Evolutionary conservation across 2,797 vertebrate species (phyloP).

Genomic region (Sitta carolinensis): DNA sequence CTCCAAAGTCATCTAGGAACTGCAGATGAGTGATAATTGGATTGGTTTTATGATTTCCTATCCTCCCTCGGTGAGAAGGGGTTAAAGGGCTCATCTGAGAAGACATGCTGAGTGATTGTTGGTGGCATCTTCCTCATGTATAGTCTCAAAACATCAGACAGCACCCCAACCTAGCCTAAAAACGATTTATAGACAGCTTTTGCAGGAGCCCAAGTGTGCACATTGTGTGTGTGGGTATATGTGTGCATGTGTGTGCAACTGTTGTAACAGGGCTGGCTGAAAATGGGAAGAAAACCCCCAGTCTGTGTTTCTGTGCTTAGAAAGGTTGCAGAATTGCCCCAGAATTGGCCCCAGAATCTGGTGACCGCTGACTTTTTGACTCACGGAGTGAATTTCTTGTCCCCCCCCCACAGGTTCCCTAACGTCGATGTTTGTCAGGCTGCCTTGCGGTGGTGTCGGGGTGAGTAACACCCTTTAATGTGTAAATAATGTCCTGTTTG

Average conservation of each 20-base stretch:
- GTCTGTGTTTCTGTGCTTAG: background rate
- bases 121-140: background rate
- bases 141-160: background rate
- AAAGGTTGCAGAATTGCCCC: background rate
- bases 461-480: constrained; percentile 82
- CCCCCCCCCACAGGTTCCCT: constrained; percentile 82
- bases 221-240: background rate
- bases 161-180: background rate
- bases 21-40: background rate
- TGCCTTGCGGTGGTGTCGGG: constrained; percentile 94
- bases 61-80: background rate
- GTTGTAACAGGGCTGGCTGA: background rate
- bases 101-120: background rate
- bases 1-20: background rate
- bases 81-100: background rate
- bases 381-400: background rate
- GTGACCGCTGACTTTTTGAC: constrained; percentile 14
- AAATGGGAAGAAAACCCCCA: background rate
- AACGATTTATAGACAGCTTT: background rate
- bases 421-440: constrained; percentile 92
- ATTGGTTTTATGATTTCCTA: background rate
- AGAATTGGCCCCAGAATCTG: background rate
- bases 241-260: background rate
- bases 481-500: constrained; percentile 82
- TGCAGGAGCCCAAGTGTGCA: background rate